Base-by-base conservation (phyloP, 2,888 invertebrate genomes). In the Xanthia icteritia region DNA sequence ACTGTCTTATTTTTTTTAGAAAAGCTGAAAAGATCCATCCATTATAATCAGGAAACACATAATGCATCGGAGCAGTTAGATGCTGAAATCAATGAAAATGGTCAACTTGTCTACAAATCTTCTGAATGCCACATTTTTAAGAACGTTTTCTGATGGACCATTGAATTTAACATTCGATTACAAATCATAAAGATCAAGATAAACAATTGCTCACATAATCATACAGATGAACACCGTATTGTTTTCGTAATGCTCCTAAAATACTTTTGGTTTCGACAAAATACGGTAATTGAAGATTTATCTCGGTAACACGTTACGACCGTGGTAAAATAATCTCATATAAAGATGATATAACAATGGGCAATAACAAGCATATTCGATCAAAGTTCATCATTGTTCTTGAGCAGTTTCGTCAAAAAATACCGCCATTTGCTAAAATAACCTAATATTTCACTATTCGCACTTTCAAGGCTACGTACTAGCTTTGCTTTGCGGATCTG, bases 331-430 rank as follows among this genome's bases (percentile, higher is more conserved):
- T 80, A 85, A 90, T 89, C 87, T 87, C 75, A 86, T 83, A 81
- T 83, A 76, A 77, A 85, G 86, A 85, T 88, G 85, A 81, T 78
- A 79, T 81, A 92, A 92, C 92, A 92, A 92, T 92, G 76, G 89
- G 82, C 74, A 86, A 81, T 88, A 82, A 75, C 79, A 80, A 86
- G 85, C 87, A 86, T 87, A 86, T 89, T 85, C 70, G 88, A 84
- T 85, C 87, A 89, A 88, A 91, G 89, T 86, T 83, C 81, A 88
- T 85, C 82, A 89, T 91, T 89, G 87, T 88, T 86, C 77, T 73
- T 60, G 65, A 60, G 71, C 45, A 48, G 39, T 75, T 77, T 78
- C 81, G 67, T 69, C 72, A 83, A 90, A 90, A 90, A 86, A 31
- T 71, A 70, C 66, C 45, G 11, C 83, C 78, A 76, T 64, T 73